Evolutionary conservation across 1,140 invertebrate genomes (phyloP).

Genomic region (Scaptomyza montana): DNA sequence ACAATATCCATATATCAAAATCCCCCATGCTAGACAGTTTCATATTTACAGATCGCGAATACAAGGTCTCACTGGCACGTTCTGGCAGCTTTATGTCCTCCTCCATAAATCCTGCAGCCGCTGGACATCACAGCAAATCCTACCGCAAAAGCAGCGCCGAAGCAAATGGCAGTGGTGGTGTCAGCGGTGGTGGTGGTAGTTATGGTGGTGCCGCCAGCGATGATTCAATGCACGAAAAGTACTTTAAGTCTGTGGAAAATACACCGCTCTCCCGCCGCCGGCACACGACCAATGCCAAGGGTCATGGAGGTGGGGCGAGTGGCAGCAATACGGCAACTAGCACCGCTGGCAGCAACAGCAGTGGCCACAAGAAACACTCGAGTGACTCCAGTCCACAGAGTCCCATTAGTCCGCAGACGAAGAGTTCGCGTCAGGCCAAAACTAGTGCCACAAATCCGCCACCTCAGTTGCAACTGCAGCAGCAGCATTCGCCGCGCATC

Average conservation of each 20-base stretch:
- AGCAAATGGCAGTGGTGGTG: slow-evolving; percentile 81
- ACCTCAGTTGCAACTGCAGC: slow-evolving; percentile 43
- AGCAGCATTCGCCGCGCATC: slow-evolving; percentile 62
- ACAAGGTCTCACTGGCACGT: slow-evolving; percentile 85
- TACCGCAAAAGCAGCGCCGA: slow-evolving; percentile 83
- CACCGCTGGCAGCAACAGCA: slow-evolving; percentile 70
- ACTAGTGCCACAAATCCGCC: slow-evolving; percentile 68
- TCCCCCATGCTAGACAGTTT: neutral
- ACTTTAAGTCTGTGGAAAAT: slow-evolving; percentile 88
- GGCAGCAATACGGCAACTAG: slow-evolving; percentile 73
- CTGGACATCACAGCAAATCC: slow-evolving; percentile 76
- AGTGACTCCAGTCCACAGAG: slow-evolving; percentile 83
- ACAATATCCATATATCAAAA: neutral
- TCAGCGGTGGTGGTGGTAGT: slow-evolving; percentile 78
- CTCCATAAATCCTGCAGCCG: slow-evolving; percentile 83
- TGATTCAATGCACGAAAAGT: slow-evolving; percentile 93
- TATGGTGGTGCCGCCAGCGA: slow-evolving; percentile 85
- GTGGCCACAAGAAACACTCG: slow-evolving; percentile 79
- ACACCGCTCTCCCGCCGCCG: slow-evolving; percentile 85
- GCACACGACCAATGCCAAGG: slow-evolving; percentile 75
- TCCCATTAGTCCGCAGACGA: slow-evolving; percentile 80
- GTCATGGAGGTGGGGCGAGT: slow-evolving; percentile 49
- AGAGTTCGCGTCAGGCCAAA: slow-evolving; percentile 73
- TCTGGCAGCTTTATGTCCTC: slow-evolving; percentile 91
- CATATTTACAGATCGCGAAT: slow-evolving; percentile 67